Base-by-base conservation (phyloP, 1,140 invertebrate species). In the Tetramorium simillimum region DNA sequence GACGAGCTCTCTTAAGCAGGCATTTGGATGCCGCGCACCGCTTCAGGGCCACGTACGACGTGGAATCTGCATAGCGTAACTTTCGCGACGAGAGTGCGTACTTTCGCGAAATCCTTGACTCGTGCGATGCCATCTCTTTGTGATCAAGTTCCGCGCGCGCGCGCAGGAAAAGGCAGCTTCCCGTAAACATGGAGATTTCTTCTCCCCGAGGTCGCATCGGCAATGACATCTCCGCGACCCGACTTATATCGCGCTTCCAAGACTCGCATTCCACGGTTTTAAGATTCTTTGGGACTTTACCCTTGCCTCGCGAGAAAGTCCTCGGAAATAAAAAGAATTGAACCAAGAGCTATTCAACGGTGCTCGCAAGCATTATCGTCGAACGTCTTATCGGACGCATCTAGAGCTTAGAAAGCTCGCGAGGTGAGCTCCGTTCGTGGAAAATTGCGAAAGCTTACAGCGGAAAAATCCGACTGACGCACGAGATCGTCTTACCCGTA, bases 1-100 rank as follows among this genome's bases (percentile, higher is more conserved):
- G 53, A 86, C 63, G 76, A 89, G 88, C 77, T 89, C 75, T 90
- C 75, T 90, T 89, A 89, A 90, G 88, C 77, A 77, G 88, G 70
- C 88, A 89, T 89, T 90, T 86, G 77, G 88, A 90, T 91, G 88
- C 87, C 87, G 60, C 85, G 82, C 24, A 56, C 49, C 49, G 82
- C 51, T 81, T 80, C 73, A 72, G 75, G 69, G 76, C 53, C 73
- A 80, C 33, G 51, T 14, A 67, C 40, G 75, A 84, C 24, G 53
- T 43, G 85, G 67, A 80, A 90, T 90, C 77, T 77, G 53, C 53
- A 51, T 51, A 80, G 56, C 58, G 62, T 80, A 70, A 86, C 76
- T 76, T 75, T 84, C 43, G 70, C 70, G 40, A 85, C 58, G 33
- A 80, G 72, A 49, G 49, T 37, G 53, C 73, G 72, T n/a, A 37